Evolutionary conservation across 2,797 vertebrate species (phyloP), one percentile per base, ranked within the genome.

Genomic region (Lagodon rhomboides): DNA sequence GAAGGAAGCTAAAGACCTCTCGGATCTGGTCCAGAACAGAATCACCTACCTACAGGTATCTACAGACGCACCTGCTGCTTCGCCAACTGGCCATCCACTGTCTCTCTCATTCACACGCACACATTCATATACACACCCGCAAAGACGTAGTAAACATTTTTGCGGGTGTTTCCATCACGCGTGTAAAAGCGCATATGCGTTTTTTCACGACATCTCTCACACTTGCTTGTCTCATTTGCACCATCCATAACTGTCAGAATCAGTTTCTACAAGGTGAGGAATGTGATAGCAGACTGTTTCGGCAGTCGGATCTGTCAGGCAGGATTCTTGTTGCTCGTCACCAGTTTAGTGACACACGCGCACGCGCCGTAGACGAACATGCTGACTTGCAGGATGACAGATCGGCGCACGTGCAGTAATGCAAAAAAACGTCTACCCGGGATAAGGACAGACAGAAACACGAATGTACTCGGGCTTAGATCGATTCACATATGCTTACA

Each of bases 1-100:
- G 89, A 98, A 96, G 93, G 98, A 99, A 90, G 97, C 98, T 91
- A 97, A 97, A 96, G 97, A 98, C 92, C 94, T 99, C 85, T 98
- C 98, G 75, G 96, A 96, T 41, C 93, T 99, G 91, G 98, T 99
- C 80, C 98, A 99, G 93, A 97, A 97, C 90, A 96, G 98, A 94
- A 98, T 99, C 95, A 97, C 96, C 27, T 99, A 96, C 83, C 94
- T 99, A 82, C 98, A 99, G 98, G 98, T 99, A 96, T 50, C 75
- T 54, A 53, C 79, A 80, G 62, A 68, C 60, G 16, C 71, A 72
- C 82, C 80, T 64, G 68, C 79, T 82, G 83, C 79, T 79, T 12
- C 2, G 22, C 75, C 77, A 89, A 68, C 74, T 80, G 84, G 77
- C 74, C 69, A 2, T 17, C 4, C 27, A 5, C 49, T 41, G 61